These are phyloP conservation scores for Myotis yumanensis DNA, from an alignment of 2,113 vertebrate genomes.

Conservation along the genomic window DNA sequence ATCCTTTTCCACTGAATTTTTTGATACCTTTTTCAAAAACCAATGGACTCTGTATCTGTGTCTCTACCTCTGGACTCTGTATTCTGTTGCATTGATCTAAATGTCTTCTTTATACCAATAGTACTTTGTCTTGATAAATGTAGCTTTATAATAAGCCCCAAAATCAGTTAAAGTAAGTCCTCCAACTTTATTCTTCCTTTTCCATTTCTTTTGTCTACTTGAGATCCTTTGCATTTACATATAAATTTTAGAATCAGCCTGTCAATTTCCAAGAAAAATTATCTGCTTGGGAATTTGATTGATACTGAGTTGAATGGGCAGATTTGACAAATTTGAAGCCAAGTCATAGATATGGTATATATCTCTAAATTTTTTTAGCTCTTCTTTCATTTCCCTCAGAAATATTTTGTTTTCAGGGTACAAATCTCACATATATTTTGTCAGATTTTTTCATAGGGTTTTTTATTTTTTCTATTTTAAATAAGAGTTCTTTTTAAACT, in stretches of 20 bases:
- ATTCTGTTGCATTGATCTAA: not conserved
- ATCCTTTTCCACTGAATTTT: not conserved
- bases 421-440: not conserved
- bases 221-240: too few relatives aligned
- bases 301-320: not conserved
- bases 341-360: not conserved
- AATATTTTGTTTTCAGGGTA: not conserved
- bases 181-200: too few relatives aligned
- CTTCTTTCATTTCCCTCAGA: not conserved
- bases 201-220: too few relatives aligned
- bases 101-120: not conserved
- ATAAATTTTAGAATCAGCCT: not conserved
- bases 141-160: not conserved
- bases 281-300: not conserved
- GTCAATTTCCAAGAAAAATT: not conserved
- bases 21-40: not conserved
- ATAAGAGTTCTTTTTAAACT: not conserved
- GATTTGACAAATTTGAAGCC: not conserved
- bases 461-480: not conserved
- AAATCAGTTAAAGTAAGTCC: too few relatives aligned
- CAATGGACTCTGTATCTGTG: not conserved
- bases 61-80: not conserved
- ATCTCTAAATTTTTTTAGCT: not conserved
- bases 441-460: not conserved
- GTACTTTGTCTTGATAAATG: not conserved